A percentile compares a stretch with the other conserved stretches of the same genome.
phyloP scores from a whole-genome alignment of 30 jellyfish, hydroid and myxozoan species.

The Aurelia coerulea region DNA sequence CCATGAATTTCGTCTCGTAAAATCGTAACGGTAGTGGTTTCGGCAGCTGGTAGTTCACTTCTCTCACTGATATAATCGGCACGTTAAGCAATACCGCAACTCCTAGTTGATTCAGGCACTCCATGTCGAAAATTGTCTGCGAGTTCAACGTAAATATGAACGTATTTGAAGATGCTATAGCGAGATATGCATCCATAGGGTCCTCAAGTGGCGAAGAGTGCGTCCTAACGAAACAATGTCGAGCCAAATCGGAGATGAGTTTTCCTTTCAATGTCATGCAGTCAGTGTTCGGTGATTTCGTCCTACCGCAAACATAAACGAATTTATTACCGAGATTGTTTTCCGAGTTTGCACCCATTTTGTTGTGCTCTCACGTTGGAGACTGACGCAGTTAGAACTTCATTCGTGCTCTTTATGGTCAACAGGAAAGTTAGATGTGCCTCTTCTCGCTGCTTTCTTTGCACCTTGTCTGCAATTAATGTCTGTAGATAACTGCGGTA shows the following conservation, averaged over 20 bases:
- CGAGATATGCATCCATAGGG: constrained; percentile 69
- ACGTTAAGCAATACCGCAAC: constrained; percentile 86
- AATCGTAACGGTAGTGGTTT: constrained; percentile 64
- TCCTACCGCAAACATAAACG: constrained; percentile 55
- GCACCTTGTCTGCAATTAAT: too few species aligned
- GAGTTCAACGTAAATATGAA: constrained; percentile 75
- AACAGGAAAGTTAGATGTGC: too few species aligned
- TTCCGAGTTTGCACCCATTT: constrained; percentile 37
- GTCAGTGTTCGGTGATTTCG: constrained; percentile 4
- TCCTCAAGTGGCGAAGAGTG: constrained; percentile 60
- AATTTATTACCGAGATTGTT: constrained; percentile 9
- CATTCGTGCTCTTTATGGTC: too few species aligned
- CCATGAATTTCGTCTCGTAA: constrained; percentile 81
- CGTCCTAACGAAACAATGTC: constrained; percentile 67
- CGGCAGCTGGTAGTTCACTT: constrained; percentile 65
- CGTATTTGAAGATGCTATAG: constrained; percentile 74
- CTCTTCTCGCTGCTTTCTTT: too few species aligned
- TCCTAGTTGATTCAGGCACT: constrained; percentile 88
- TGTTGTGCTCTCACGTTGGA: not conserved
- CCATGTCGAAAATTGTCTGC: constrained; percentile 38
- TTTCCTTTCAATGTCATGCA: constrained; percentile 49
- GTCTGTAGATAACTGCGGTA: too few species aligned
- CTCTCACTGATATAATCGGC: constrained; percentile 83
- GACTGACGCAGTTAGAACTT: too few species aligned
- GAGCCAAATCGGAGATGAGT: constrained; percentile 62